Evolutionary conservation across 2,888 invertebrate genomes (phyloP), one percentile per base, ranked within the genome.

Genomic region (Macrophya annulata): DNA sequence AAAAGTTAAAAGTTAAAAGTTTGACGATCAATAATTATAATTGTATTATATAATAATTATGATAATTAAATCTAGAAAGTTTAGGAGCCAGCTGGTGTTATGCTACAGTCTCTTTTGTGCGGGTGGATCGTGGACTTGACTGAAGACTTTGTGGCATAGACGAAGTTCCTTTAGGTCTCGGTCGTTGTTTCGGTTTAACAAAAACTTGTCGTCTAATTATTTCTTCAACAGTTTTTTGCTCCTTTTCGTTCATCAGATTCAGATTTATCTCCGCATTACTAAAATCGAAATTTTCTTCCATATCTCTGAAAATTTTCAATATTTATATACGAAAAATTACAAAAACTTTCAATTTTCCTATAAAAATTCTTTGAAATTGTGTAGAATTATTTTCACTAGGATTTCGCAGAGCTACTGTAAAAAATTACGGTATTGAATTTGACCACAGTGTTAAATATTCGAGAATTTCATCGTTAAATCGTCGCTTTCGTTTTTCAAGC

Each of bases 161-260:
- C 37, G 65, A 51, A 10, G 68, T 83, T 5, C 48, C 71, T 31
- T 40, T 83, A 12, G 45, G 65, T 25, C 68, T 25, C 0, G 31
- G 45, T 15, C 68, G 43, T 48, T 62, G 88, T 74, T 90, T 89
- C 6, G 71, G 71, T 65, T 88, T 90, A 0, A 86, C 81, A 21
- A 31, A 88, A 1, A 86, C 85, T 37, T 86, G 55, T 76, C 88
- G 88, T 31, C 85, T 86, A 21, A 86, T 68, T 43, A 88, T 85
- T 4, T 88, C 89, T 6, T 91, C 90, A 65, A 91, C 88, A 81
- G 68, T 86, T 72, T 76, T 88, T 21, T 85, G 87, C 76, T 91
- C 90, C 43, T 87, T 89, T 12, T 90, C 89, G 59, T 85, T 89
- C 31, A 90, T 87, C 15, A 59, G 72, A 77, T 79, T 76, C 25